These are phyloP conservation scores for Gnathonemus longibarbis DNA, from an alignment of 2,113 vertebrate species.

Conservation along the genomic window DNA sequence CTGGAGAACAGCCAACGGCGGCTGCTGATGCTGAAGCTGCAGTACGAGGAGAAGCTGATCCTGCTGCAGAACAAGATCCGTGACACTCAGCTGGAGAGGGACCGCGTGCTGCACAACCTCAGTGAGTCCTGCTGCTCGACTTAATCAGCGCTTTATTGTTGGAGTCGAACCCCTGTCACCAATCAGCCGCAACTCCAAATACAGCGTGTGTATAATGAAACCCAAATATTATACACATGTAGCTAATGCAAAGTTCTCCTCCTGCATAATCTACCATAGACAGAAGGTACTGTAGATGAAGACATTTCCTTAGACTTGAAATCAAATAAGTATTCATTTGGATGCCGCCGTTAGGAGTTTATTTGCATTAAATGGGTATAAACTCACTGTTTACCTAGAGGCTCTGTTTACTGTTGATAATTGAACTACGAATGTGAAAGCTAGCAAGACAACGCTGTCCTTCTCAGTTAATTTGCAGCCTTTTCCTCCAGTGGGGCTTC, in stretches of 20 bases:
- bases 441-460: neutral
- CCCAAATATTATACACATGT: neutral
- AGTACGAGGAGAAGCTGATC: constrained; percentile 94
- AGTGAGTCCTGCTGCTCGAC: constrained; percentile 60
- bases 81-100: constrained; percentile 90
- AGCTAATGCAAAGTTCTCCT: neutral
- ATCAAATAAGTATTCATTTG: neutral
- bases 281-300: neutral
- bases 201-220: neutral
- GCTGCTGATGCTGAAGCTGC: constrained; percentile 86
- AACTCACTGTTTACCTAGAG: neutral
- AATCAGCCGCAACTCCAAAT: neutral
- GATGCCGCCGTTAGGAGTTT: neutral
- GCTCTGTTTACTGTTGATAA: neutral
- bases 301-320: neutral
- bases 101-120: constrained; percentile 91
- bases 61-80: constrained; percentile 94
- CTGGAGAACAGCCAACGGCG: constrained; percentile 92
- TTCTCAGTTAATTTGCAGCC: neutral
- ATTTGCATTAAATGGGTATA: neutral
- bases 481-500: neutral
- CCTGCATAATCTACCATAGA: neutral
- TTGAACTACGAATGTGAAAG: neutral
- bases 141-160: neutral
- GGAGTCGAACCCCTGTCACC: neutral